These are phyloP conservation scores for Mallateleia sp. DNA, from an alignment of 2,888 invertebrate genomes.

Conservation along the genomic window DNA sequence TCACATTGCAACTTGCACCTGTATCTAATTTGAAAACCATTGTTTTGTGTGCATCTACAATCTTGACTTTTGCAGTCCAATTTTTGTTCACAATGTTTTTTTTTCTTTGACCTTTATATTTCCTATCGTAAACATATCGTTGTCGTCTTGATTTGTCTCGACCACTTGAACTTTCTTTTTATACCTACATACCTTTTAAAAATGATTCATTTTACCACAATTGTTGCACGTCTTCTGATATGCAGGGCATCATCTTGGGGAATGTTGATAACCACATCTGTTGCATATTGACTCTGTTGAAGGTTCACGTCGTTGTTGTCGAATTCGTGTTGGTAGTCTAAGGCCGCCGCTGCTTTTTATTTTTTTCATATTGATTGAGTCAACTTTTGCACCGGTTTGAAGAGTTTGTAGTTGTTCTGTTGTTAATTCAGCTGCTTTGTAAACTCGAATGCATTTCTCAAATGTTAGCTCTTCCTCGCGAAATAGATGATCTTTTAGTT, in stretches of 20 bases:
- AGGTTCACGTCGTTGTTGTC: no score
- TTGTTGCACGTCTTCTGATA: constrained; percentile 57
- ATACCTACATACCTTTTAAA: constrained; percentile 39
- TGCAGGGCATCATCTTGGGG: constrained; percentile 54
- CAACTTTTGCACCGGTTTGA: background rate
- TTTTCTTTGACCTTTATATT: constrained; percentile 1
- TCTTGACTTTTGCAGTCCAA: constrained; percentile 38
- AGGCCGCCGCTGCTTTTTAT: constrained; percentile 75
- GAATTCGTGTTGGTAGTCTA: no score
- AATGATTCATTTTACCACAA: constrained; percentile 54
- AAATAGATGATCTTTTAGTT: background rate
- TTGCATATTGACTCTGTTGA: constrained; percentile 48
- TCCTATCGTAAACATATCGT: no score
- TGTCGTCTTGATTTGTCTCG: no score
- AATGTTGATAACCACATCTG: constrained; percentile 66
- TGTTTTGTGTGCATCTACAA: constrained; percentile 14
- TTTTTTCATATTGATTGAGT: constrained; percentile 6
- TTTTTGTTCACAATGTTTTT: constrained; percentile 14
- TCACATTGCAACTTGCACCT: constrained; percentile 61
- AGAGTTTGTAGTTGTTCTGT: constrained; percentile 62
- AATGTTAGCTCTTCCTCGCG: constrained; percentile 26
- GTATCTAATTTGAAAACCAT: constrained; percentile 43
- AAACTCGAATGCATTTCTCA: constrained; percentile 70
- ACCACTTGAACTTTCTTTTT: constrained; percentile 20
- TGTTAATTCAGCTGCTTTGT: constrained; percentile 75